These are phyloP conservation scores for Holcopasites calliopsidis DNA, from an alignment of 1,140 invertebrate species.

Conservation along the genomic window DNA sequence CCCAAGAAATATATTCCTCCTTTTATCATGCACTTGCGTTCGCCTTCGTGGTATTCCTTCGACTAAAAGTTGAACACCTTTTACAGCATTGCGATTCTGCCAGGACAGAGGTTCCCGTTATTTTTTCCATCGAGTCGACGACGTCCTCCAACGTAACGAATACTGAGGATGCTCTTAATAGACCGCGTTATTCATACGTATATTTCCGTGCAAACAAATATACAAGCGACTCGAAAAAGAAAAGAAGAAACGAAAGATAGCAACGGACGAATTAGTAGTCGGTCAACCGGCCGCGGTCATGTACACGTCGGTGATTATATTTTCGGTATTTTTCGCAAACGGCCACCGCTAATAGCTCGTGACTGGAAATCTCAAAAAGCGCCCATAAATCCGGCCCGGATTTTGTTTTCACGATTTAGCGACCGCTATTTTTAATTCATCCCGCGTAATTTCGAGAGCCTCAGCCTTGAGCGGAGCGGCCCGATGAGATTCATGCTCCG, in stretches of 20 bases:
- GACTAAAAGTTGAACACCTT: background rate
- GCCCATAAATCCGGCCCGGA: slow-evolving; percentile 36
- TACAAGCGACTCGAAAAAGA: background rate
- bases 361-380: slow-evolving; percentile 39
- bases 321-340: slow-evolving; percentile 39
- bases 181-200: background rate
- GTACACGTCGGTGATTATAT: slow-evolving; percentile 29
- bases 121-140: background rate
- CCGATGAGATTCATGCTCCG: slow-evolving; percentile 49
- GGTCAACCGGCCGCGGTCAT: too few relatives aligned
- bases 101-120: background rate
- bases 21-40: background rate
- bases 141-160: background rate
- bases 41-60: too few relatives aligned
- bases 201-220: slow-evolving; percentile 10
- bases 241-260: background rate
- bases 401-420: slow-evolving; percentile 45
- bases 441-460: slow-evolving; percentile 46
- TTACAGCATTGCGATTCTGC: background rate
- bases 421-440: slow-evolving; percentile 52
- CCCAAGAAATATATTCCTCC: too few relatives aligned
- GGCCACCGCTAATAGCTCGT: slow-evolving; percentile 36
- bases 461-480: slow-evolving; percentile 40
- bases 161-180: background rate
- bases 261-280: too few relatives aligned